These are phyloP conservation scores for Seriola aureovittata DNA, from an alignment of 2,113 vertebrate species.

Conservation along the genomic window DNA sequence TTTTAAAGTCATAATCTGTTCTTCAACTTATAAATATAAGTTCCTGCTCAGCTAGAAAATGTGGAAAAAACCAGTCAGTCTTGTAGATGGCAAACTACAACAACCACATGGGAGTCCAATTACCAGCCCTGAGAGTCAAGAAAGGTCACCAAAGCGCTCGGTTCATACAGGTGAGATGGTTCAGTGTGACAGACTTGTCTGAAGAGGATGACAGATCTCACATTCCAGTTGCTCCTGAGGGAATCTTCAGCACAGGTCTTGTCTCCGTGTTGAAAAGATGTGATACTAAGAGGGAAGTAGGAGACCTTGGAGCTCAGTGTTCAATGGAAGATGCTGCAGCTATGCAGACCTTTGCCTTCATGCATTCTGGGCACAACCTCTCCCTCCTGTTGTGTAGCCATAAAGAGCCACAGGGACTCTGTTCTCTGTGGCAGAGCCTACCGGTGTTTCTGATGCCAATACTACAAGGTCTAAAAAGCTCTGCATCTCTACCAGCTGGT, in stretches of 20 bases:
- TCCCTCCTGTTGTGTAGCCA: slow-evolving; percentile 24
- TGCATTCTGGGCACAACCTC: slow-evolving; percentile 8
- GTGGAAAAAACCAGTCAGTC: neutral
- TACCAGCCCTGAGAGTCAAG: slow-evolving; percentile 8
- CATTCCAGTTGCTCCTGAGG: slow-evolving; percentile 1
- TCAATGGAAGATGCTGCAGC: neutral
- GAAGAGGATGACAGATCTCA: slow-evolving; percentile 1
- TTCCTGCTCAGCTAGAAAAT: neutral
- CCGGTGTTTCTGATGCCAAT: slow-evolving; percentile 1
- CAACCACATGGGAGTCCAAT: slow-evolving; percentile 10
- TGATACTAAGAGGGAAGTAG: neutral
- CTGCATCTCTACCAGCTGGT: neutral
- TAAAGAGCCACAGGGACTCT: slow-evolving; percentile 10
- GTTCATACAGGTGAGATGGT: slow-evolving; percentile 15
- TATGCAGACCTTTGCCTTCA: slow-evolving; percentile 20
- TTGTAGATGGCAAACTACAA: neutral
- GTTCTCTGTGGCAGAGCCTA: slow-evolving; percentile 3
- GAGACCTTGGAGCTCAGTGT: neutral
- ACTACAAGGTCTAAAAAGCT: neutral
- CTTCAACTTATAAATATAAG: neutral
- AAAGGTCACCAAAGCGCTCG: slow-evolving; percentile 2
- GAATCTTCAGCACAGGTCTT: neutral
- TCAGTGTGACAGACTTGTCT: slow-evolving; percentile 8
- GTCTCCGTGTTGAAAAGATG: slow-evolving; percentile 5
- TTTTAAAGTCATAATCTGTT: neutral